Percentiles rank a stretch among this genome's conserved stretches.
Evolutionary conservation across 2,888 invertebrate genomes (phyloP).

Genomic region (Phaedon cochleariae): DNA sequence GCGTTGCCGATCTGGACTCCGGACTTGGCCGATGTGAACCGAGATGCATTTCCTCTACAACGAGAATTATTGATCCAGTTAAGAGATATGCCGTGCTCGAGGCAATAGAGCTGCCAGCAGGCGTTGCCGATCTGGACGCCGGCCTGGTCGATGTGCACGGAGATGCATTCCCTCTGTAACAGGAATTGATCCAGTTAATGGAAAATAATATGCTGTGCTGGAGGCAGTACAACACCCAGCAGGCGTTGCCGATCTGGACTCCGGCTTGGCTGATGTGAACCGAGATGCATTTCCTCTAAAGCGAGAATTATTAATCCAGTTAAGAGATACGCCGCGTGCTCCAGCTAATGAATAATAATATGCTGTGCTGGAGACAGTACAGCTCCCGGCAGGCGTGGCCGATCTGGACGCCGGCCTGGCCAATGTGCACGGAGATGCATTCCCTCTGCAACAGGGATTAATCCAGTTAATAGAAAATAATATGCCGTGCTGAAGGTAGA

Average conservation of each 20-base stretch:
- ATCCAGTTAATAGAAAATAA: too few species aligned
- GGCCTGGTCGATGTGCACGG: conserved; percentile 87
- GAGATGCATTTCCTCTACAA: too few species aligned
- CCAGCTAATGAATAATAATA: too few species aligned
- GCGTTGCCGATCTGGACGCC: conserved; percentile 89
- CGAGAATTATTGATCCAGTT: too few species aligned
- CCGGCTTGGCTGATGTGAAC: conserved; percentile 89
- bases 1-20: conserved; percentile 89
- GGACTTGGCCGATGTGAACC: conserved; percentile 86
- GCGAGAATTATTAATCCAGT: too few species aligned
- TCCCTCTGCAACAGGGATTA: too few species aligned
- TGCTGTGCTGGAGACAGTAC: conserved; percentile 83
- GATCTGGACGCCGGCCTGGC: conserved; percentile 87
- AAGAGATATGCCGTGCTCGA: conserved; percentile 86
- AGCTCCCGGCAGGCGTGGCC: conserved; percentile 90
- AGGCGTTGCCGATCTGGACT: conserved; percentile 87
- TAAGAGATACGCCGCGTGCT: too few species aligned
- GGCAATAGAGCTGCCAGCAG: conserved; percentile 87
- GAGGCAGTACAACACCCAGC: conserved; percentile 87
- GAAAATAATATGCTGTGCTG: conserved; percentile 72
- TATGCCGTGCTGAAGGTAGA: too few species aligned
- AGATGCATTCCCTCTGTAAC: conserved; percentile 83
- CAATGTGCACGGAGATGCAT: conserved; percentile 88
- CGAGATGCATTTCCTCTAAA: conserved; percentile 85
- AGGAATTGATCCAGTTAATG: neutral